Evolutionary conservation across 1,140 invertebrate genomes (phyloP).

Genomic region (Musca vetustissima): DNA sequence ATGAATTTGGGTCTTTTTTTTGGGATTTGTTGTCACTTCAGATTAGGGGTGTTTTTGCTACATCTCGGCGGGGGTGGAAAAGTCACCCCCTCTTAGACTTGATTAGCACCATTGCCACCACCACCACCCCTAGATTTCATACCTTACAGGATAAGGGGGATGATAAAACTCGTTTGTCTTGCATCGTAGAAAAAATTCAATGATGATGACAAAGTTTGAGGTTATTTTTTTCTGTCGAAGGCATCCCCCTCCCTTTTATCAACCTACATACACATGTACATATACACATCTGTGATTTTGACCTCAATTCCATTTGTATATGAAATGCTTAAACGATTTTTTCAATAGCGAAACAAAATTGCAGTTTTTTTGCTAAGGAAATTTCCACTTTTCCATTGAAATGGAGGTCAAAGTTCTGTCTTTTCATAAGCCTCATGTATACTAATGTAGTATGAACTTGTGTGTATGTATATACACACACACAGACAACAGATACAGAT

Average conservation of each 20-base stretch:
- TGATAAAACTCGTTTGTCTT: not conserved
- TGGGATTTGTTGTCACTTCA: too few species aligned
- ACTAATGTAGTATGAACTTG: too few species aligned
- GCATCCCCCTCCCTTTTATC: not conserved
- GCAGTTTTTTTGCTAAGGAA: not conserved
- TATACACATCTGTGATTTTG: not conserved
- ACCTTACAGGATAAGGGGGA: not conserved
- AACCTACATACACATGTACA: slow-evolving; percentile 16
- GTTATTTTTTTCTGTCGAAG: slow-evolving; percentile 12
- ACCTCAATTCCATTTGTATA: slow-evolving; percentile 5
- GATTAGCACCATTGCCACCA: too few species aligned
- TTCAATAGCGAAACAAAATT: not conserved
- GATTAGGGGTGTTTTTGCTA: not conserved
- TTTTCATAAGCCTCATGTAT: too few species aligned
- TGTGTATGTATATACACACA: too few species aligned
- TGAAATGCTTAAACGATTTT: slow-evolving; percentile 14
- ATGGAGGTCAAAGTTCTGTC: slow-evolving; percentile 15
- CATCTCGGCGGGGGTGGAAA: slow-evolving; percentile 2
- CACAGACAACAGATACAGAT: too few species aligned
- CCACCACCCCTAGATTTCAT: too few species aligned
- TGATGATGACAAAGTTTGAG: slow-evolving; percentile 4
- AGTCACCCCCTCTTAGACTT: not conserved
- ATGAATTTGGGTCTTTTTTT: not conserved
- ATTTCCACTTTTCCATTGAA: too few species aligned
- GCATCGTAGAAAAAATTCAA: too few species aligned